phyloP scores from a whole-genome alignment of 2,888 invertebrate genomes.

The Phalera bucephala region DNA sequence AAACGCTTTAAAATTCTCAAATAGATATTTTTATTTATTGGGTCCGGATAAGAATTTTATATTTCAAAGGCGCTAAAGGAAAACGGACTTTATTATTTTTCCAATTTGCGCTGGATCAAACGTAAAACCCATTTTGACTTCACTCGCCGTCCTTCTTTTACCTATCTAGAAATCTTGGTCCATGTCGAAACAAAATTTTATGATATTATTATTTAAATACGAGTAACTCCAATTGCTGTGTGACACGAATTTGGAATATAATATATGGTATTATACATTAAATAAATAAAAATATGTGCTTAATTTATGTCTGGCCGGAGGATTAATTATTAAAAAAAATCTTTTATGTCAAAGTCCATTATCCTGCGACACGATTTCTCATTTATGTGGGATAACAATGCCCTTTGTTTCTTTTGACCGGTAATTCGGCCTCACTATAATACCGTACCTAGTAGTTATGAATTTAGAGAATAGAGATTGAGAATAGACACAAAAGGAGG shows the following conservation, averaged over 20 bases:
- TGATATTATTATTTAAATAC: not conserved
- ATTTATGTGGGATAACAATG: slow-evolving; percentile 41
- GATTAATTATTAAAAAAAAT: slow-evolving; percentile 30
- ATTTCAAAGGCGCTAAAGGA: slow-evolving; percentile 20
- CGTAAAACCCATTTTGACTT: slow-evolving; percentile 38
- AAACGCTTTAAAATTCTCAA: not conserved
- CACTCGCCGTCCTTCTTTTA: slow-evolving; percentile 21
- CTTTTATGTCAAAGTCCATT: slow-evolving; percentile 50
- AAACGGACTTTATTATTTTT: slow-evolving; percentile 37
- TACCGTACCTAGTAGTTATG: slow-evolving; percentile 15
- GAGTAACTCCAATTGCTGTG: not conserved
- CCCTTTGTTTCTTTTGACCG: slow-evolving; percentile 51
- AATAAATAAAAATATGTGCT: slow-evolving; percentile 6
- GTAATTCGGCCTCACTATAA: slow-evolving; percentile 43
- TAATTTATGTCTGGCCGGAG: slow-evolving; percentile 9
- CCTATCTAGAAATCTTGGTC: slow-evolving; percentile 11
- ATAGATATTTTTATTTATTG: not conserved
- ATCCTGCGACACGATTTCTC: slow-evolving; percentile 48
- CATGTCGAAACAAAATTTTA: slow-evolving; percentile 1
- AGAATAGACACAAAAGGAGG: slow-evolving; percentile 6
- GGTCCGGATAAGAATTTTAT: slow-evolving; percentile 14
- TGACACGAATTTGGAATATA: slow-evolving; percentile 2
- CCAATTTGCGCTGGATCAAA: slow-evolving; percentile 53
- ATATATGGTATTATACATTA: slow-evolving; percentile 6
- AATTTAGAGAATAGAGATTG: slow-evolving; percentile 17